Percentiles rank a stretch among this genome's conserved stretches.
Conservation (phyloP, 1,140 invertebrate genomes). For the Agraylea sexmaculata region DNA sequence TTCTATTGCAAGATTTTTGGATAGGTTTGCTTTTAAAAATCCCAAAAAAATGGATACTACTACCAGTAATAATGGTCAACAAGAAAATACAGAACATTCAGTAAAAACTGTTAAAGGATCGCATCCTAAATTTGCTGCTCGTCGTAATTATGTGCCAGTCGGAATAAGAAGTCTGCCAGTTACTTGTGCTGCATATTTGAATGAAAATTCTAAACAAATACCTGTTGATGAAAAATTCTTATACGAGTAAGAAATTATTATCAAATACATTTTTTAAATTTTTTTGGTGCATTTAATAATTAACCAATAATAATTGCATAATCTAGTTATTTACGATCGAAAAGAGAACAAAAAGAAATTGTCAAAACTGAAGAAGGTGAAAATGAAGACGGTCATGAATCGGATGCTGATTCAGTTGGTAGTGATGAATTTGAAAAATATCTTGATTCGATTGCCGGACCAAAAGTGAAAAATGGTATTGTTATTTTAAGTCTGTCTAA, state of each 20-base stretch:
- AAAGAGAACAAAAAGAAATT: conserved; percentile 27
- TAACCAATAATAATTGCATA: conserved; percentile 4
- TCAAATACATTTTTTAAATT: background rate
- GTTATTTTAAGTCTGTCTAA: conserved; percentile 16
- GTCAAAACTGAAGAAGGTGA: too few relatives aligned
- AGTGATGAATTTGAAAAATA: conserved; percentile 86
- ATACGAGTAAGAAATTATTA: conserved; percentile 45
- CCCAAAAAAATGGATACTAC: conserved; percentile 57
- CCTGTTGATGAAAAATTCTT: conserved; percentile 75
- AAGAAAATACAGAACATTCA: conserved; percentile 20
- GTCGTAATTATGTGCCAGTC: conserved; percentile 49
- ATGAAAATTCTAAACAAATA: conserved; percentile 53
- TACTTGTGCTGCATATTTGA: conserved; percentile 56
- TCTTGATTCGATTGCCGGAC: conserved; percentile 49
- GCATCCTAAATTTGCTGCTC: conserved; percentile 43
- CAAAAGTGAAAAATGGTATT: conserved; percentile 24
- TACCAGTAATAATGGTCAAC: conserved; percentile 27
- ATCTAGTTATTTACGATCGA: conserved; percentile 40
- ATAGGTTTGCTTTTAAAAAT: conserved; percentile 93
- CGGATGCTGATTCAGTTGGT: conserved; percentile 69
- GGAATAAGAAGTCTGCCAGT: conserved; percentile 51
- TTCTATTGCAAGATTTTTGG: conserved; percentile 76
- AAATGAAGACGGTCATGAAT: conserved; percentile 40
- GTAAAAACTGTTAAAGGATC: conserved; percentile 35
- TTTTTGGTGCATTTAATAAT: background rate